A percentile compares a stretch with the other conserved stretches of the same genome.
Conservation (phyloP, 2,113 vertebrate genomes). For the Ageneiosus marmoratus region DNA sequence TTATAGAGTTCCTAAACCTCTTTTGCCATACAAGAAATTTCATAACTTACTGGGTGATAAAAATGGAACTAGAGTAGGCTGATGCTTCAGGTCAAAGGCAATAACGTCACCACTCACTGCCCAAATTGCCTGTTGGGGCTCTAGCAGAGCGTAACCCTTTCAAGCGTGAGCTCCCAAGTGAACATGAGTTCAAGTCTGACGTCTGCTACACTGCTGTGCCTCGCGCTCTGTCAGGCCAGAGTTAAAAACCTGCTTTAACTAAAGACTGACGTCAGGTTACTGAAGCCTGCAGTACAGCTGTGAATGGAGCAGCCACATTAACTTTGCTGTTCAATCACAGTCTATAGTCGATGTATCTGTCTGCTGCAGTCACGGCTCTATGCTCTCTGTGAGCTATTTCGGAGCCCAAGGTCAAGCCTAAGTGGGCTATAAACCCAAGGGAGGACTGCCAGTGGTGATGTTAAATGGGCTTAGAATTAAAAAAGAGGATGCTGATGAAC, state of each 20-base stretch:
- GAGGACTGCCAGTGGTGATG: conserved; percentile 26
- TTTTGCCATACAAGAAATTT: neutral
- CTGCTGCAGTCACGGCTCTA: neutral
- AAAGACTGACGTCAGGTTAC: conserved; percentile 25
- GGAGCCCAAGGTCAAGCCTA: conserved; percentile 41
- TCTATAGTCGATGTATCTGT: conserved; percentile 25
- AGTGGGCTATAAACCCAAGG: conserved; percentile 39
- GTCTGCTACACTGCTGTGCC: neutral
- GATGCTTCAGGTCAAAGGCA: neutral
- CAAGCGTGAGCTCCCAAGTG: conserved; percentile 9
- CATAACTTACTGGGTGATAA: neutral
- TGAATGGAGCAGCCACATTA: conserved; percentile 23
- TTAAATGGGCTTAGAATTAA: conserved; percentile 29
- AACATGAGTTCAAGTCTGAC: conserved; percentile 7
- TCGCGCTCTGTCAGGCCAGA: conserved; percentile 7
- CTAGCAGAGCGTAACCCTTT: conserved; percentile 18
- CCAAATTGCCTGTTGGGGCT: conserved; percentile 7
- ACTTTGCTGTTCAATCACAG: conserved; percentile 27
- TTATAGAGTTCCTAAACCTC: neutral
- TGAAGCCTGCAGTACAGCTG: conserved; percentile 32
- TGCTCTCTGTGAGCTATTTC: conserved; percentile 29
- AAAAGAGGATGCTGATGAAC: conserved; percentile 30
- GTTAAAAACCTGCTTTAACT: conserved; percentile 33
- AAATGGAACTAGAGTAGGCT: neutral
- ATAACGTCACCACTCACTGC: neutral